Evolutionary conservation across 2,113 vertebrate genomes (phyloP).

Genomic region (Myrmophylax atrothorax): DNA sequence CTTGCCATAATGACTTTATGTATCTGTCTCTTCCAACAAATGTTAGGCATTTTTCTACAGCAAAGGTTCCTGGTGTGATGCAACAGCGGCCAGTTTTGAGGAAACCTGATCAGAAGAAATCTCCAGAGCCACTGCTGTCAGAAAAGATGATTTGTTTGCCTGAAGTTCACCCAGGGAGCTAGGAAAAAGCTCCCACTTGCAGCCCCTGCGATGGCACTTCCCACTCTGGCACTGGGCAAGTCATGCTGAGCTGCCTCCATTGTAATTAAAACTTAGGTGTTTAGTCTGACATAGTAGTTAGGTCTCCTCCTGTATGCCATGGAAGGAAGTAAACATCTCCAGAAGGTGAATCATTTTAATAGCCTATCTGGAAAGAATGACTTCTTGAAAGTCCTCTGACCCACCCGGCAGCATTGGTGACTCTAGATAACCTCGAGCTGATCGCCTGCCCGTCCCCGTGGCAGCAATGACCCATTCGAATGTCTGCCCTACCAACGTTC

Average conservation of each 20-base stretch:
- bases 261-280: background rate
- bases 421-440: no score
- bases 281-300: background rate
- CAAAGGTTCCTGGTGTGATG: background rate
- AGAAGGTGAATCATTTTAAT: constrained; percentile 32
- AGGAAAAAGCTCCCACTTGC: background rate
- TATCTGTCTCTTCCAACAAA: background rate
- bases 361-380: constrained; percentile 25
- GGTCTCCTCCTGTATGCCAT: background rate
- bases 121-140: background rate
- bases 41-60: background rate
- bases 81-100: background rate
- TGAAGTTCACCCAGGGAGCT: background rate
- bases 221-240: background rate
- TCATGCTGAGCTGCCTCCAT: background rate
- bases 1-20: background rate
- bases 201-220: background rate
- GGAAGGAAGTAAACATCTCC: background rate
- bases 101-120: background rate
- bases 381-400: background rate
- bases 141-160: background rate
- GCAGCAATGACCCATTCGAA: no score
- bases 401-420: no score
- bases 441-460: no score
- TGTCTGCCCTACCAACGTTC: no score